A percentile compares a stretch with the other conserved stretches of the same genome.
Conservation (phyloP, 2,888 invertebrate species). For the Rhamphomyia laevipes region DNA sequence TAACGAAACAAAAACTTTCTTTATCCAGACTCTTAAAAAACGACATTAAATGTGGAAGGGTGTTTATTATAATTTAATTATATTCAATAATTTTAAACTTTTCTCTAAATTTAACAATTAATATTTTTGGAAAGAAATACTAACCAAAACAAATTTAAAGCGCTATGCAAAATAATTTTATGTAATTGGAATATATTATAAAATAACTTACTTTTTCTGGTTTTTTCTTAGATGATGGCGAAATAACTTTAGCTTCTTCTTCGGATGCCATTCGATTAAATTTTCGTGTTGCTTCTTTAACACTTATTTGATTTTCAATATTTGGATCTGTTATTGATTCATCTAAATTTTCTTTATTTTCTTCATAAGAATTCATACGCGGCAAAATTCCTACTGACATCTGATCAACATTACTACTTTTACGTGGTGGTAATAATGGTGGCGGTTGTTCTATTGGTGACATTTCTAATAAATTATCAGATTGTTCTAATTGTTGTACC, state of each 20-base stretch:
- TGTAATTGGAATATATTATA: neutral
- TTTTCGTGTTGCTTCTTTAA: conserved; percentile 84
- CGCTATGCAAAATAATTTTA: too few relatives aligned
- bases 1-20: too few relatives aligned
- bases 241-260: conserved; percentile 46
- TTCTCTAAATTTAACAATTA: too few relatives aligned
- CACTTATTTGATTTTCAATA: conserved; percentile 62
- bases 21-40: too few relatives aligned
- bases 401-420: conserved; percentile 28
- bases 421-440: conserved; percentile 44
- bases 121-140: too few relatives aligned
- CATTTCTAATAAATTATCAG: conserved; percentile 14
- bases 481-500: conserved; percentile 9
- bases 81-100: too few relatives aligned
- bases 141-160: too few relatives aligned
- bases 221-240: conserved; percentile 41
- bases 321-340: conserved; percentile 13
- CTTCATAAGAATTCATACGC: conserved; percentile 39
- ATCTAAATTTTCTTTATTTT: conserved; percentile 30
- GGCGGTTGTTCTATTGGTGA: conserved; percentile 25
- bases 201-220: conserved; percentile 36
- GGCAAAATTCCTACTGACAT: conserved; percentile 10
- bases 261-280: conserved; percentile 87
- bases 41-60: too few relatives aligned
- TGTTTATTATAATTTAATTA: too few relatives aligned